Percentiles rank a stretch among this genome's conserved stretches.
phyloP scores from a whole-genome alignment of 2,113 vertebrate species.

The Pituophis catenifer region DNA sequence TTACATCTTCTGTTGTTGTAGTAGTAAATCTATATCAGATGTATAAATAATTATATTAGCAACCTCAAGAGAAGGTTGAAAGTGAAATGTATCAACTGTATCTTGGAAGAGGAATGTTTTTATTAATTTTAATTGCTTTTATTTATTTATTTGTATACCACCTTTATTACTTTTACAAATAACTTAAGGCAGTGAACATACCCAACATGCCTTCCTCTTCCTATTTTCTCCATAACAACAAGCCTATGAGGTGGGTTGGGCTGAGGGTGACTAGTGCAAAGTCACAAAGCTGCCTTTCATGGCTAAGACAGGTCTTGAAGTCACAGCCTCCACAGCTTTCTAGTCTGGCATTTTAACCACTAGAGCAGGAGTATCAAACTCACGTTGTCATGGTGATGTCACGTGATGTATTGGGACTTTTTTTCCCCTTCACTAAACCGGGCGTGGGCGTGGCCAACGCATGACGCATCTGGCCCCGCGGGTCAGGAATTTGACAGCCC shows the following conservation, averaged over 20 bases:
- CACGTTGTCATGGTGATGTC: no score
- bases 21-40: neutral
- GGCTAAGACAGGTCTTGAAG: neutral
- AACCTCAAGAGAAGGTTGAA: neutral
- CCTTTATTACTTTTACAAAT: neutral
- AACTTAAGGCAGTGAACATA: neutral
- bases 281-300: no score
- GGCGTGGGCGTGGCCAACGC: no score
- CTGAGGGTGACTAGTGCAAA: no score
- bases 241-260: no score
- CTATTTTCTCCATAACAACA: neutral
- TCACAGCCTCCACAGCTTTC: neutral
- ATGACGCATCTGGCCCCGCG: no score
- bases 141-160: neutral
- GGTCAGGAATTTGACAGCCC: no score
- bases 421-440: no score
- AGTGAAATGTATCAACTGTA: neutral
- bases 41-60: neutral
- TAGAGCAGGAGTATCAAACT: neutral
- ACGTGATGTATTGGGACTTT: no score
- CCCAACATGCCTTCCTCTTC: neutral
- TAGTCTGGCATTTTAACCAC: neutral
- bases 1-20: neutral
- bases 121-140: neutral
- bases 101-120: neutral